Base-by-base conservation (phyloP, 2,888 invertebrate species). In the Melieria crassipennis region DNA sequence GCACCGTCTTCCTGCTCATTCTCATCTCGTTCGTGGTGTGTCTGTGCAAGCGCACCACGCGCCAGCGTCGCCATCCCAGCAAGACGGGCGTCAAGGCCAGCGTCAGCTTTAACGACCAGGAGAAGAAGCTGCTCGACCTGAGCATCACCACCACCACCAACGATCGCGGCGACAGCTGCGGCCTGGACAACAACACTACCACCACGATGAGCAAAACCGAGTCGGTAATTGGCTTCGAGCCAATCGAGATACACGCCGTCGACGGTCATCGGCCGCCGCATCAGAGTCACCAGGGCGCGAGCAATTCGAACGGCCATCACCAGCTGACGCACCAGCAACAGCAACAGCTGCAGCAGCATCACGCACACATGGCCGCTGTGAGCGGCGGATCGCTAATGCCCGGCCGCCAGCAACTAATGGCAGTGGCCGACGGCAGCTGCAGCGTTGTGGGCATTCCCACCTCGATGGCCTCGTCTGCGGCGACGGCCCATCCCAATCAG, bases 101-200 rank as follows among this genome's bases (percentile, higher is more conserved):
- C 85, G 90, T 93, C 1, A 94, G 94, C 83, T 94, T 94, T 82
- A 94, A 93, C 63, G 95, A 95, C 81, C 95, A 95, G 87, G 95
- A 95, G 82, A 95, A 95, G 86, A 94, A 94, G 82, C 88, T 95
- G 71, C 88, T 95, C 75, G 94, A 95, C 78, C 91, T 94, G 16
- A 94, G 94, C 77, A 92, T 92, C 52, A 92, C 92, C 11, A 92
- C 92, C 6, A 92, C 92, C 5, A 92, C 91, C 0, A 90, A 90
- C 46, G 90, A 90, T 75, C 87, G 90, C 6, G 89, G 87, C 67
- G 89, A 88, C 69, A 92, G 92, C 80, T 91, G 91, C 79, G 89
- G 91, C 76, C 84, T 86, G 64, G 89, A 91, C 48, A 92, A 92
- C 80, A 84, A 83, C 72, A 89, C 91, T 52, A 92, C 90, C 76